A percentile compares a stretch with the other conserved stretches of the same genome.
phyloP scores from a whole-genome alignment of 2,888 invertebrate species.

The Philopedon plagiatum region DNA sequence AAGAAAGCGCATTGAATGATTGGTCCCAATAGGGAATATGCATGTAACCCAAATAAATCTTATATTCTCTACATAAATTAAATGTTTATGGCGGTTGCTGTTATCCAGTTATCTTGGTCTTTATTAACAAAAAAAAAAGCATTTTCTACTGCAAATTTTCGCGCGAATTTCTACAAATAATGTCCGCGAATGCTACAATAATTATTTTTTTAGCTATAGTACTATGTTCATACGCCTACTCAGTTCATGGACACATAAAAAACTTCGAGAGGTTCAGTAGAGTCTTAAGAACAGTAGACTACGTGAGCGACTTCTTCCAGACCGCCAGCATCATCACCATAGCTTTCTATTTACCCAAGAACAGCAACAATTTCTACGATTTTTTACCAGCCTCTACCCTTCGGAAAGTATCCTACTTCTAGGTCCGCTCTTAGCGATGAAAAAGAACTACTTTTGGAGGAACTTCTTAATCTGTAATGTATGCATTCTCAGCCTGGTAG shows the following conservation, averaged over 20 bases:
- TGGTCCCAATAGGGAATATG: too few species aligned
- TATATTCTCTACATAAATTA: too few species aligned
- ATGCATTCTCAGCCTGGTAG: constrained; percentile 35
- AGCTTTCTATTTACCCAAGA: constrained; percentile 42
- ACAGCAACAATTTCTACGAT: constrained; percentile 36
- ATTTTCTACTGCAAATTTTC: too few species aligned
- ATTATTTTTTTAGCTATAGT: constrained; percentile 35
- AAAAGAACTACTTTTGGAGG: constrained; percentile 47
- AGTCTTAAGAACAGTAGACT: constrained; percentile 34
- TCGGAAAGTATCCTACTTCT: constrained; percentile 25
- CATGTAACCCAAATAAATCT: too few species aligned
- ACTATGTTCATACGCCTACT: constrained; percentile 38
- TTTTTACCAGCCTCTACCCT: constrained; percentile 39
- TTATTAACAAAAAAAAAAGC: too few species aligned
- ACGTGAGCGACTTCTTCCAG: constrained; percentile 38
- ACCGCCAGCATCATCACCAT: constrained; percentile 42
- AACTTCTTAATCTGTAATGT: constrained; percentile 44
- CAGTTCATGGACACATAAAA: constrained; percentile 28
- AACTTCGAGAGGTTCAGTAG: constrained; percentile 30
- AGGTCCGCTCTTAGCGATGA: constrained; percentile 47
- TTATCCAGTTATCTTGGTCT: too few species aligned
- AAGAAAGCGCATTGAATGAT: too few species aligned
- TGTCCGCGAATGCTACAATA: too few species aligned
- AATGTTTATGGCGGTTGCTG: too few species aligned
- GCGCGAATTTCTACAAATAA: too few species aligned